Percentiles rank a stretch among this genome's conserved stretches.
Conservation (phyloP, 2,113 vertebrate genomes). For the Elachura formosa region DNA sequence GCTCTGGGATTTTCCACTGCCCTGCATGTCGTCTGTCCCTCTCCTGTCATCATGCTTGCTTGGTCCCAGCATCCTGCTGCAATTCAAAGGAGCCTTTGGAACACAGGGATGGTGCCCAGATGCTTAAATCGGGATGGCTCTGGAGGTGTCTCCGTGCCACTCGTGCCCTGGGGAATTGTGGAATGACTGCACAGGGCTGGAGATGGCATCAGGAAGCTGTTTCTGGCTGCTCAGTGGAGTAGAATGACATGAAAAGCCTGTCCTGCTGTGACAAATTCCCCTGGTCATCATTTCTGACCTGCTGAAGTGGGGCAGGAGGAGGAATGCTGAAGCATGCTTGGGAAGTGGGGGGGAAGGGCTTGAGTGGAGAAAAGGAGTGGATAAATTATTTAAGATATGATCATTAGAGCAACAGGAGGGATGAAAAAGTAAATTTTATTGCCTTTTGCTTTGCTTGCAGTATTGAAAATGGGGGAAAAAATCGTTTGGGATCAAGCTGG, state of each 20-base stretch:
- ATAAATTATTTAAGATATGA: slow-evolving; percentile 41
- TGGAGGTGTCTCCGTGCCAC: background rate
- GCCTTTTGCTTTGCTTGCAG: slow-evolving; percentile 19
- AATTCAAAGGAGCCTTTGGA: background rate
- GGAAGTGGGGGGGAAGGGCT: background rate
- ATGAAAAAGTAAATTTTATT: background rate
- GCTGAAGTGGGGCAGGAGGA: slow-evolving; percentile 18
- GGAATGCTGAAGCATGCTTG: background rate
- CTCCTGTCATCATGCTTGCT: background rate
- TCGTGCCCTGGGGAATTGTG: background rate
- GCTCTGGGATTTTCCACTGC: background rate
- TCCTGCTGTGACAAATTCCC: background rate
- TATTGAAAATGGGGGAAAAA: slow-evolving; percentile 2
- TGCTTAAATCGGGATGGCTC: fast-evolving
- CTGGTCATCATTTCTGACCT: background rate
- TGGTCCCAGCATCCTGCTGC: background rate
- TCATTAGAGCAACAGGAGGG: background rate
- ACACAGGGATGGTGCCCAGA: background rate
- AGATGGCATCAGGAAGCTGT: background rate
- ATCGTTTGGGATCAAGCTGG: slow-evolving; percentile 19
- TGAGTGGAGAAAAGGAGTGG: background rate
- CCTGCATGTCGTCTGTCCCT: background rate
- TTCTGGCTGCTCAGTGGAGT: background rate
- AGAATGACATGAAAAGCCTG: slow-evolving; percentile 3
- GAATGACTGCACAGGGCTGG: fast-evolving